phyloP scores from a whole-genome alignment of 2,113 vertebrate genomes.

The Peromyscus californicus region DNA sequence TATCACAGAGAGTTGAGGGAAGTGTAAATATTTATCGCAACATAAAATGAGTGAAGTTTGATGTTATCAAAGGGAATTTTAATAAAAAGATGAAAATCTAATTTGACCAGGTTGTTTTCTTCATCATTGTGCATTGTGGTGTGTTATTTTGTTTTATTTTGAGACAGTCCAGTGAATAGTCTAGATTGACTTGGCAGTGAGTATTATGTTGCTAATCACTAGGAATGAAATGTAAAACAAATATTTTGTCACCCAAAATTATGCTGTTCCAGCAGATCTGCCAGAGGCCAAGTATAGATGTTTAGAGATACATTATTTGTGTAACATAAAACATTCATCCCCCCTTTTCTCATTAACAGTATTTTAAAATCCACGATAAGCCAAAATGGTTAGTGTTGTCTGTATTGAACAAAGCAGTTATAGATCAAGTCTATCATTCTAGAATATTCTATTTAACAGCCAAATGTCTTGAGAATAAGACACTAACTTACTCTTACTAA shows the following conservation, averaged over 20 bases:
- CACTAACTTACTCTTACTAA: background rate
- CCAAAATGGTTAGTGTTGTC: background rate
- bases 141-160: background rate
- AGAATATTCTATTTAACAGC: background rate
- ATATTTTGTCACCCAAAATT: background rate
- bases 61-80: background rate
- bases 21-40: background rate
- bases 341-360: background rate
- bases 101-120: background rate
- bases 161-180: background rate
- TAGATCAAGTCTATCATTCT: background rate
- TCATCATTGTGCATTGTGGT: background rate
- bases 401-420: background rate
- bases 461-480: background rate
- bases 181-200: background rate
- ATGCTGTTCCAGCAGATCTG: background rate
- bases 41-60: background rate
- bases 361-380: background rate
- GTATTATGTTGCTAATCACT: background rate
- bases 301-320: constrained; percentile 25
- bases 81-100: constrained; percentile 3
- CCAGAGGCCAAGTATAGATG: background rate
- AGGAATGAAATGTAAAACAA: background rate
- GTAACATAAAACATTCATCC: background rate
- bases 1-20: background rate